Evolutionary conservation across 1,140 invertebrate genomes (phyloP), one percentile per base, ranked within the genome.

Genomic region (Aethina tumida): DNA sequence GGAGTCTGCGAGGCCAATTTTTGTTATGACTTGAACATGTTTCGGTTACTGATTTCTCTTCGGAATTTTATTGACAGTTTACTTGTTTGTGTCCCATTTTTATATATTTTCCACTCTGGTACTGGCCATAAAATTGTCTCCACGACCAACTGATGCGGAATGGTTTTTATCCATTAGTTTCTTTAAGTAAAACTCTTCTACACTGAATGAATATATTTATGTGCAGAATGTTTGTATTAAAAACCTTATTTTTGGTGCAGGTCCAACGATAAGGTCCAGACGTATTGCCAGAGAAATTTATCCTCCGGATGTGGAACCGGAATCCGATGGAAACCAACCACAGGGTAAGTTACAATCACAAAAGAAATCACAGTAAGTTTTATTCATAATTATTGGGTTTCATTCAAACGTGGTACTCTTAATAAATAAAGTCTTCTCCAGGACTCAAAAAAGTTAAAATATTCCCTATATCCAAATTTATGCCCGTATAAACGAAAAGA

Each of bases 211-310:
- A n/a, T n/a, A n/a, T n/a, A n/a, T 55, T 30, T 30, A 7, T 10
- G 30, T 7, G 10, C 15, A 9, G 14, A 24, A 35, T 35, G 33
- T 35, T 10, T 22, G 9, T 16, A 33, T 18, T 18, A 33, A 7
- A n/a, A n/a, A n/a, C 24, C 13, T 10, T 30, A 2, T 34, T 41
- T 30, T 50, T 32, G 29, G 53, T 57, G 15, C 50, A 62, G 59
- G 58, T 30, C 52, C 57, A 9, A 46, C 54, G 3, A 53, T 47
- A 39, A 42, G 57, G 41, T 52, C 51, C 6, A 50, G 46, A 28
- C 49, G 53, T 20, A 50, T 55, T 41, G 43, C 52, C 13, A 43
- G 52, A 22, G 57, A 56, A 32, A 46, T 56, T 12, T 53, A 54
- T 39, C n/a, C n/a, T n/a, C 51, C 53, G 26, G 55, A 54, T 47